Evolutionary conservation across 2,113 vertebrate species (phyloP).

Genomic region (Varanus komodoensis): DNA sequence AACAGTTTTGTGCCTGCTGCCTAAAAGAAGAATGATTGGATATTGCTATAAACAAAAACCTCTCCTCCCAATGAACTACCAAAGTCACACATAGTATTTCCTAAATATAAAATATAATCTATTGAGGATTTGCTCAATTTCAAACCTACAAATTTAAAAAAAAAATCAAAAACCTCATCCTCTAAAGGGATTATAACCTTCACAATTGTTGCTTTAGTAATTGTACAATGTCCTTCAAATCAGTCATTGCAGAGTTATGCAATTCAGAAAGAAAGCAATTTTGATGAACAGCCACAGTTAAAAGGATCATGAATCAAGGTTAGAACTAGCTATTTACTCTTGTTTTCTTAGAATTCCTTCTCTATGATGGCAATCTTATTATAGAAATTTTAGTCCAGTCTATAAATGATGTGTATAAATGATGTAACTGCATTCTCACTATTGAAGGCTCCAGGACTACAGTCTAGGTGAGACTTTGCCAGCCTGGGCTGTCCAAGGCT

Average conservation of each 20-base stretch:
- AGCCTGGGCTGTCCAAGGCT: too few species aligned
- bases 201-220: not conserved
- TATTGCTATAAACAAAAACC: constrained; percentile 10
- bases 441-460: not conserved
- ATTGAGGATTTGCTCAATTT: not conserved
- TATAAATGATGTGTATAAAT: not conserved
- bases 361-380: not conserved
- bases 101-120: constrained; percentile 31
- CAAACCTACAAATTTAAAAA: constrained; percentile 29
- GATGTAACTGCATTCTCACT: not conserved
- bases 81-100: constrained; percentile 26
- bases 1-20: constrained; percentile 40
- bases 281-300: constrained; percentile 19
- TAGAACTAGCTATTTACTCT: not conserved
- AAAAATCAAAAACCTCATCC: constrained; percentile 8
- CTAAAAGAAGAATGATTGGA: constrained; percentile 27
- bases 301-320: constrained; percentile 8
- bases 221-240: not conserved
- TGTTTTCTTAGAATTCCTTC: constrained; percentile 15
- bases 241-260: not conserved
- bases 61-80: not conserved
- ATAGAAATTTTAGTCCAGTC: not conserved
- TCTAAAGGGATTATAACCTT: not conserved
- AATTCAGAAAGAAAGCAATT: constrained; percentile 20
- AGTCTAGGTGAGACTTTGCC: too few species aligned